These are phyloP conservation scores for Champsocephalus esox DNA, from an alignment of 2,797 vertebrate species.

Conservation along the genomic window DNA sequence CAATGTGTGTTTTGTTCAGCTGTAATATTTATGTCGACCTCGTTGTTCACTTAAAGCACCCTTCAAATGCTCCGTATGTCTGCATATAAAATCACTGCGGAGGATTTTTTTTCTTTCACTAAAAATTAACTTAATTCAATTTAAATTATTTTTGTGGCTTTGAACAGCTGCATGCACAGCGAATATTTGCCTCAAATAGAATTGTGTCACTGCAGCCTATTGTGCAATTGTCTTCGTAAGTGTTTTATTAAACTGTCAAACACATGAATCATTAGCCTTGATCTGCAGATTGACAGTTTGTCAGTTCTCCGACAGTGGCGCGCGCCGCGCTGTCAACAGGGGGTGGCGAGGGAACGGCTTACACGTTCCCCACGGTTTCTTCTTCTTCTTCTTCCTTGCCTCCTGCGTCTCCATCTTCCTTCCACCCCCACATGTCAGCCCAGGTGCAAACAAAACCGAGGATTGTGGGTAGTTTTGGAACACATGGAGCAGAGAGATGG, in stretches of 20 bases:
- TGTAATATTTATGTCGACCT: slow-evolving; percentile 15
- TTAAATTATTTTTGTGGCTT: slow-evolving; percentile 3
- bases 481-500: slow-evolving; percentile 76
- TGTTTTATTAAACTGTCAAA: slow-evolving; percentile 78
- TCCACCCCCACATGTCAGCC: slow-evolving; percentile 79
- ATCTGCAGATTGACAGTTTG: slow-evolving; percentile 80
- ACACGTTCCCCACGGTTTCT: slow-evolving; percentile 68
- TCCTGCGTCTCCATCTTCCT: slow-evolving; percentile 73
- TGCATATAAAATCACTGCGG: slow-evolving; percentile 12
- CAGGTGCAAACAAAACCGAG: slow-evolving; percentile 79
- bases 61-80: slow-evolving; percentile 17
- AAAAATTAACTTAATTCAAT: slow-evolving; percentile 29
- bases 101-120: slow-evolving; percentile 6
- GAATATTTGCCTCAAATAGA: slow-evolving; percentile 39
- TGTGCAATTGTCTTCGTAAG: slow-evolving; percentile 59
- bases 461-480: slow-evolving; percentile 79
- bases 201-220: slow-evolving; percentile 39
- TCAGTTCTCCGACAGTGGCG: slow-evolving; percentile 72
- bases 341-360: slow-evolving; percentile 66
- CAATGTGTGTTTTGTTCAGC: not conserved
- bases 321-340: slow-evolving; percentile 70
- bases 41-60: slow-evolving; percentile 4
- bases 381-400: slow-evolving; percentile 62
- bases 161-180: slow-evolving; percentile 38
- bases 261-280: slow-evolving; percentile 75